Percentiles rank a stretch among this genome's conserved stretches.
Conservation (phyloP, 2,113 vertebrate genomes). For the Cinclus mexicanus region DNA sequence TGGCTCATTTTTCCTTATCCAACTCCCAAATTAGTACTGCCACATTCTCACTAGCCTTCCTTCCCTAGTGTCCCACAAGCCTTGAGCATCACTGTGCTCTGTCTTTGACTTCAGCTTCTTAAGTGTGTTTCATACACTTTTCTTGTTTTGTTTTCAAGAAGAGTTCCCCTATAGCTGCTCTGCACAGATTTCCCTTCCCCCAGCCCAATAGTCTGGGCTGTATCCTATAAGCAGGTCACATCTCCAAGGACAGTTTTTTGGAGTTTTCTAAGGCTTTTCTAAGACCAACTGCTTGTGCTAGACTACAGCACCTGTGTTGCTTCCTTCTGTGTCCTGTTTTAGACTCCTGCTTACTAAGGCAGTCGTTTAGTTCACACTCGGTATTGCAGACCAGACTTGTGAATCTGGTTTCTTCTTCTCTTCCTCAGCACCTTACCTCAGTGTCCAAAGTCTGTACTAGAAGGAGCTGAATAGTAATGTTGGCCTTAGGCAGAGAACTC, state of each 20-base stretch:
- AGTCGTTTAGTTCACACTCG: background rate
- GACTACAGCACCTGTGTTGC: background rate
- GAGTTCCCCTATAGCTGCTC: background rate
- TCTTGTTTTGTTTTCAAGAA: background rate
- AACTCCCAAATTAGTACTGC: background rate
- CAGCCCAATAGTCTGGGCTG: background rate
- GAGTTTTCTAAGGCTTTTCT: background rate
- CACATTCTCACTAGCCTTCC: background rate
- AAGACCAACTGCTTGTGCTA: background rate
- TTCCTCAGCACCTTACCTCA: background rate
- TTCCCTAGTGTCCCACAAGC: background rate
- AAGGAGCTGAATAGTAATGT: background rate
- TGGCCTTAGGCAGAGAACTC: background rate
- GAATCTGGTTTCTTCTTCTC: background rate
- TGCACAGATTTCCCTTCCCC: background rate
- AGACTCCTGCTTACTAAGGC: background rate
- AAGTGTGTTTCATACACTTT: background rate
- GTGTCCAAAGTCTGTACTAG: background rate
- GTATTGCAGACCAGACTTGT: background rate
- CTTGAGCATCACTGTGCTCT: background rate
- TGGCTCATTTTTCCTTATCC: background rate
- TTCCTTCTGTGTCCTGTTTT: background rate
- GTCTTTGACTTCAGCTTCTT: background rate
- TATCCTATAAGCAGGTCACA: background rate
- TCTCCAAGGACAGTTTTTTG: background rate